Evolutionary conservation across 1,140 invertebrate genomes (phyloP), one percentile per base, ranked within the genome.

Genomic region (Eriosoma lanigerum): DNA sequence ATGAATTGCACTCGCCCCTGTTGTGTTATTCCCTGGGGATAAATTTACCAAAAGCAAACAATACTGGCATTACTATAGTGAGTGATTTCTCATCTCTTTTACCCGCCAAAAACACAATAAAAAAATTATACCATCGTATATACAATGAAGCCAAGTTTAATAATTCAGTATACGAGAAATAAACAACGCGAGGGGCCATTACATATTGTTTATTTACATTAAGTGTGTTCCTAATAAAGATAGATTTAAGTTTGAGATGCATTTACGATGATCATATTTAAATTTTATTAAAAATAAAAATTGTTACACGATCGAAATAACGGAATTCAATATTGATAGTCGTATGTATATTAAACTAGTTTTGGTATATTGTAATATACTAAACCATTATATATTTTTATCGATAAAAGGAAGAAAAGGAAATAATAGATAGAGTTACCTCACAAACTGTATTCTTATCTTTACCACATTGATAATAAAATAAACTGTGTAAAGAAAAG

Each of bases 71-170:
- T 46, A 56, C 73, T 44, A 46, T 26, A 17, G 75, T 26, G 75
- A 78, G 75, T 78, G 75, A 78, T 78, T 78, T 78, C 75, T 62
- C 56, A 29, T 78, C n/a, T 78, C 54, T 62, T 62, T 38, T 78
- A 10, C 19, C 17, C 56, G 75, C 29, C 38, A 48, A 48, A 60
- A 60, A 78, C 26, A 52, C 24, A 29, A 29, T 29, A 52, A 52
- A 52, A 72, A 52, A 72, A 72, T 50, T 52, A 52, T 26, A 70
- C 8, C 44, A 50, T 70, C 38, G 15, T 68, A n/a, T 8, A 52
- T 52, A 38, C 29, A 19, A 44, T n/a, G 13, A 26, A 19, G 26
- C 17, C 1, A 15, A 4, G 17, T 52, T 72, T 52, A 52, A 72
- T 52, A 52, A 72, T 72, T 72, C 26, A 29, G 48, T 72, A 52